A percentile compares a stretch with the other conserved stretches of the same genome.
Evolutionary conservation across 1,140 invertebrate genomes (phyloP).

Genomic region (Zaprionus inermis): DNA sequence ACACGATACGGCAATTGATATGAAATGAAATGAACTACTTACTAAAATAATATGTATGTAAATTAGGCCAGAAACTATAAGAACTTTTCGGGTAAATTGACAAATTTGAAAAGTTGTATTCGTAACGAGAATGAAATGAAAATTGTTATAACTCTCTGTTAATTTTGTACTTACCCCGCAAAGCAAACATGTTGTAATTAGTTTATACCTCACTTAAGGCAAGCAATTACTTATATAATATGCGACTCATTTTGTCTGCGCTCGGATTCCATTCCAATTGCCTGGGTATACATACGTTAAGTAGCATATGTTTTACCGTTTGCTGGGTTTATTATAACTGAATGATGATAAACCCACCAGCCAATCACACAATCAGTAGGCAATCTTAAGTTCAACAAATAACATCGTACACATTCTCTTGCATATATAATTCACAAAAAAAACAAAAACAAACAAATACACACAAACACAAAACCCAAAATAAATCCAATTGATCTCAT

Average conservation of each 20-base stretch:
- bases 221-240: constrained; percentile 29
- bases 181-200: background rate
- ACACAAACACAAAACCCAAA: constrained; percentile 48
- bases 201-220: constrained; percentile 28
- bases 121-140: background rate
- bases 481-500: constrained; percentile 82
- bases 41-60: constrained; percentile 27
- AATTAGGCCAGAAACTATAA: constrained; percentile 36
- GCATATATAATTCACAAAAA: constrained; percentile 38
- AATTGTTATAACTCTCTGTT: constrained; percentile 22
- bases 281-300: background rate
- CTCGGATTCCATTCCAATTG: background rate
- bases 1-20: constrained; percentile 40
- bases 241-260: background rate
- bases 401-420: constrained; percentile 48
- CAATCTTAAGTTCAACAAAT: constrained; percentile 57
- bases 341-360: constrained; percentile 50
- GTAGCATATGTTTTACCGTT: constrained; percentile 23
- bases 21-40: constrained; percentile 32
- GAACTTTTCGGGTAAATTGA: constrained; percentile 29
- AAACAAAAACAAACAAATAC: constrained; percentile 31
- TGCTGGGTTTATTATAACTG: constrained; percentile 28
- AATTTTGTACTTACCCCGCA: constrained; percentile 34
- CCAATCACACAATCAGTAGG: constrained; percentile 37
- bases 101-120: constrained; percentile 55